phyloP scores from a whole-genome alignment of 2,113 vertebrate species.

The Tympanuchus pallidicinctus region DNA sequence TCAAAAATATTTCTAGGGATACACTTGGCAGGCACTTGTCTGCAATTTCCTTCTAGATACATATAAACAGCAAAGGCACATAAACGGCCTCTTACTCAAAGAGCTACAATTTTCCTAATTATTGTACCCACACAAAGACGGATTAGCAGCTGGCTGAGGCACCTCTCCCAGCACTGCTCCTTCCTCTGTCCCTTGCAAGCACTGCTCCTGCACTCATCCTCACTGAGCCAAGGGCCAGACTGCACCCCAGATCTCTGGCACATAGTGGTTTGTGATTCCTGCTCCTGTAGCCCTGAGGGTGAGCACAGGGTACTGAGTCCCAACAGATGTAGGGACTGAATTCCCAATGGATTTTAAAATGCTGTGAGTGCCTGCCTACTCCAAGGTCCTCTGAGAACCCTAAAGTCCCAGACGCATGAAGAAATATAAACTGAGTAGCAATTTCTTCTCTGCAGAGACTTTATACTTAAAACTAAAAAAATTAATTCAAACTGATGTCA shows the following conservation, averaged over 20 bases:
- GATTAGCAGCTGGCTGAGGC: not conserved
- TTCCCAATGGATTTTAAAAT: not conserved
- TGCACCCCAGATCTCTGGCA: not conserved
- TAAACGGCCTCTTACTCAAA: not conserved
- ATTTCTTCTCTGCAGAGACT: not conserved
- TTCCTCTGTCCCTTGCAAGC: not conserved
- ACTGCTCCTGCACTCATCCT: not conserved
- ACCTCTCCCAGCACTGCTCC: not conserved
- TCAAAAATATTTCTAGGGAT: slow-evolving; percentile 49
- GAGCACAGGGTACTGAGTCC: not conserved
- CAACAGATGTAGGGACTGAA: not conserved
- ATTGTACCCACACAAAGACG: not conserved
- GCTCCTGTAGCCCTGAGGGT: not conserved
- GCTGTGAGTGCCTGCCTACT: not conserved
- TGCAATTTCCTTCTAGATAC: slow-evolving; percentile 28
- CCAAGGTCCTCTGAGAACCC: not conserved
- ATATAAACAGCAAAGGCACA: slow-evolving; percentile 23
- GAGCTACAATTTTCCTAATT: slow-evolving; percentile 14
- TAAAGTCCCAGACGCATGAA: not conserved
- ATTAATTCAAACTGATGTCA: not conserved
- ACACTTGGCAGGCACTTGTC: slow-evolving; percentile 40
- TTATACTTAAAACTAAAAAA: not conserved
- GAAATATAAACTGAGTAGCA: not conserved
- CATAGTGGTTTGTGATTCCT: not conserved
- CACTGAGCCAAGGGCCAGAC: not conserved